Evolutionary conservation across 2,113 vertebrate species (phyloP), one percentile per base, ranked within the genome.

Genomic region (Albula goreensis): DNA sequence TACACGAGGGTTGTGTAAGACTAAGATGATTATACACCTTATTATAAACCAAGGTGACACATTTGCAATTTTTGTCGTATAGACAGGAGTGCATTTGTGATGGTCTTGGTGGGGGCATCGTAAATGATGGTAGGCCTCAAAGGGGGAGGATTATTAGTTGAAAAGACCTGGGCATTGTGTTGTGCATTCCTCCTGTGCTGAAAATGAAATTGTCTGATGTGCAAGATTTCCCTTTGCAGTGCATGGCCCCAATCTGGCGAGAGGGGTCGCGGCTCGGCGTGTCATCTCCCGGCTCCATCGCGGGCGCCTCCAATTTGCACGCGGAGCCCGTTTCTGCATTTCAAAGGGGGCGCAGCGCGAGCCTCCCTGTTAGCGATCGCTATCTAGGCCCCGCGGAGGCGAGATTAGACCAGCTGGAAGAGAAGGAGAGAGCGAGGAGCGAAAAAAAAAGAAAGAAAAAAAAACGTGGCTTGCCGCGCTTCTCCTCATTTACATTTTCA

Each of bases 121-220:
- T 90, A 92, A 94, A 94, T 95, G 93, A 92, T 83, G 13, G 91
- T 94, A 91, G 80, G 91, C 89, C 92, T 95, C 91, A 53, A 80
- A 89, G 87, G 91, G 91, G 92, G 90, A 8, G 92, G 90, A 96
- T 96, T 95, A 96, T 94, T 95, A 96, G 96, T 92, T 96, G 93
- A 96, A 96, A 96, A 94, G 94, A 95, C 94, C 93, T 95, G 91
- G 93, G 93, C 93, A 95, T 95, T 93, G 92, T 94, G 93, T 63
- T 89, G 89, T 92, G 93, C 89, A 86, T 95, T 93, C 90, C 94
- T 94, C 94, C 93, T 96, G 96, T 90, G 95, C 95, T 91, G 95
- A 94, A 96, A 97, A 96, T 96, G 92, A 96, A 96, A 97, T 95
- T 93, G 95, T 96, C 94, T 95, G 94, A 96, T 96, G 96, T 95